Evolutionary conservation across 2,888 invertebrate genomes (phyloP), one percentile per base, ranked within the genome.

Genomic region (Drosophila kokeensis): DNA sequence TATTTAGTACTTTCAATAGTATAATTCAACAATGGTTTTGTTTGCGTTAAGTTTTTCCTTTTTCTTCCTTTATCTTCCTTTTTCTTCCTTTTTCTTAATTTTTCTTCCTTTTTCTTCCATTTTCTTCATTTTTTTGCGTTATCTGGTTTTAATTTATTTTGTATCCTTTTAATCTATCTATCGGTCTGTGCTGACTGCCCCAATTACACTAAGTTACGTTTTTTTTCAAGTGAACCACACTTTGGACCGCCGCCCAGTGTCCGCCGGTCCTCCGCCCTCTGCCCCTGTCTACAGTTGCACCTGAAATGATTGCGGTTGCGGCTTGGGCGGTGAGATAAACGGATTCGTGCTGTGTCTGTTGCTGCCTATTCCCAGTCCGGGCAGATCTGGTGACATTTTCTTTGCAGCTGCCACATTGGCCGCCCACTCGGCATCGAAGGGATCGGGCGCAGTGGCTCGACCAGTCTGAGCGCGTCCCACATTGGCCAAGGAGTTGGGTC

Each of bases 361-460:
- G 74, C 70, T 8, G 48, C 53, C 55, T 2, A 32, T 38, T 15
- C 59, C 66, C 2, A 21, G 6, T 53, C 72, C 69, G 21, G 78
- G 84, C 49, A 78, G 59, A 63, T 92, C 90, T 24, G 96, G 96
- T 69, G 94, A 94, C 79, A 93, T 92, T 79, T 94, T 94, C 69
- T 94, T 92, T 8, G 93, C 92, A 18, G 93, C 92, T 21, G 92
- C 92, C 10, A 87, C 84, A 70, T 87, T 90, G 34, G 93, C 92
- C 58, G 96, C 97, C 97, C 97, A 97, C 85, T 97, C 97, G 18
- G 97, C 97, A 91, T 97, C 97, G 91, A 97, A 97, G 0, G 97
- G 97, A 93, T 97, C 92, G 4, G 76, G 55, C 6, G 93, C 93
- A 0, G 94, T 94, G 74, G 94, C 94, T 7, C 93, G 93, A 8